Percentiles rank a stretch among this genome's conserved stretches.
phyloP scores from a whole-genome alignment of 1,140 invertebrate species.

The Drosophila leontia region DNA sequence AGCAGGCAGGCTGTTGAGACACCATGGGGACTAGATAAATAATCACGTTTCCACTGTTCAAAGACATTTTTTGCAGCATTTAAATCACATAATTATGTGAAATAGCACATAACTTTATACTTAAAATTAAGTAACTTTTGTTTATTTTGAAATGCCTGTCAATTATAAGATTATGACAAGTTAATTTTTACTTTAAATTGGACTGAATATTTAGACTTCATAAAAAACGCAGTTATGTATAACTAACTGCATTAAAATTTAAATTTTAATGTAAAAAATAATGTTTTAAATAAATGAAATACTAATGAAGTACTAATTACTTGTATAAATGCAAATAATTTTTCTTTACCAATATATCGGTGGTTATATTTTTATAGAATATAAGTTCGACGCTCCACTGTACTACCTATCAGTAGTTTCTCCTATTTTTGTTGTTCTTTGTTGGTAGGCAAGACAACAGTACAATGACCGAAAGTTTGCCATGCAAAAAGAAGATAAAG shows the following conservation, averaged over 20 bases:
- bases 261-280: too few species aligned
- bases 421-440: slow-evolving; percentile 36
- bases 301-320: neutral
- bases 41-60: neutral
- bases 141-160: too few species aligned
- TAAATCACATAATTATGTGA: neutral
- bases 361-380: neutral
- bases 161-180: too few species aligned
- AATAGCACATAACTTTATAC: too few species aligned
- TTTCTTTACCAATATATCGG: neutral
- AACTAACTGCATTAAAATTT: too few species aligned
- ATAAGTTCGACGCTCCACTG: slow-evolving; percentile 14
- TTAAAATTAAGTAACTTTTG: too few species aligned
- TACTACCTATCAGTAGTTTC: slow-evolving; percentile 22
- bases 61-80: neutral
- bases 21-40: neutral
- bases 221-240: too few species aligned
- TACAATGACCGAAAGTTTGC: slow-evolving; percentile 78
- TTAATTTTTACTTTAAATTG: too few species aligned
- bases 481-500: slow-evolving; percentile 53
- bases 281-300: too few species aligned
- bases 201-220: too few species aligned
- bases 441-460: slow-evolving; percentile 50
- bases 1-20: slow-evolving; percentile 2
- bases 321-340: neutral